Conservation (phyloP, 2,888 invertebrate species). For the Habrosyne pyritoides region DNA sequence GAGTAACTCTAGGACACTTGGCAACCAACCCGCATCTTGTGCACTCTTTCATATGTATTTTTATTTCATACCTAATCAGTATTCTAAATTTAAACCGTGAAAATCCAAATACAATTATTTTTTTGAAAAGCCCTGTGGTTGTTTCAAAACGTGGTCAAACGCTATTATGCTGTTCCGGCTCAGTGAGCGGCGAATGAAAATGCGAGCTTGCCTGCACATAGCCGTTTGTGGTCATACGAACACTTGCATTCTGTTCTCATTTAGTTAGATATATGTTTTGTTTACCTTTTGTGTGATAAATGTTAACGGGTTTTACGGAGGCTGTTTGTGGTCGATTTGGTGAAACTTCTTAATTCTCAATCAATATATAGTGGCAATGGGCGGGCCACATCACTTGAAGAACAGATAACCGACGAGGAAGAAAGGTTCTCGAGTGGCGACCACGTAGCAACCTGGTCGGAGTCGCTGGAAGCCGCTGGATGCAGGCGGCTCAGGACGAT, state of each 20-base stretch:
- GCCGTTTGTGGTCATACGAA: slow-evolving; percentile 25
- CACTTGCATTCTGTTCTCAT: slow-evolving; percentile 33
- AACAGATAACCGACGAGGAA: no score
- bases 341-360: neutral
- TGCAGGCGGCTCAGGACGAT: no score
- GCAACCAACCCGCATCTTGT: neutral
- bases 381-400: no score
- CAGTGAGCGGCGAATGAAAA: slow-evolving; percentile 38
- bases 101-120: neutral
- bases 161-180: slow-evolving; percentile 29
- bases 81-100: neutral
- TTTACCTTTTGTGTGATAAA: slow-evolving; percentile 35
- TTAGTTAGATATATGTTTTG: slow-evolving; percentile 31
- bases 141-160: slow-evolving; percentile 32
- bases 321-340: slow-evolving; percentile 16
- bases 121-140: slow-evolving; percentile 25
- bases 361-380: no score
- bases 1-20: neutral
- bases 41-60: no score
- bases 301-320: slow-evolving; percentile 19
- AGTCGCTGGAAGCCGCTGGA: no score
- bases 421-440: no score
- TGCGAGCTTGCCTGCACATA: slow-evolving; percentile 16
- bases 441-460: no score
- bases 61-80: neutral